phyloP scores from a whole-genome alignment of 1,140 invertebrate genomes.

The Macrobrachium nipponense region DNA sequence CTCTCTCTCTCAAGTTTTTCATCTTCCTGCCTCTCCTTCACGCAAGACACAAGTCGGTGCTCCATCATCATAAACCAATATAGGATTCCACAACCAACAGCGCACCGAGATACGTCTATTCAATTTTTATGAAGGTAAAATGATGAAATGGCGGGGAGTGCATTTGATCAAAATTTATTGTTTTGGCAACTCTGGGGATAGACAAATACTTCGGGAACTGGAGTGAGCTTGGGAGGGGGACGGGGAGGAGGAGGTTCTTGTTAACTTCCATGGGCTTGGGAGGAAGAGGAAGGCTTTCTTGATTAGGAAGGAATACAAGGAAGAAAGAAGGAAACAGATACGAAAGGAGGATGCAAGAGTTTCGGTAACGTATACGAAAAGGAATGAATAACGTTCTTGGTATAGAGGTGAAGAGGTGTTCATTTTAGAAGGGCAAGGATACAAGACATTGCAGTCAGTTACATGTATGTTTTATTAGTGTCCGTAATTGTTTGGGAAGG shows the following conservation, averaged over 20 bases:
- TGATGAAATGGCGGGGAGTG: constrained; percentile 40
- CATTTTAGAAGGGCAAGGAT: no score
- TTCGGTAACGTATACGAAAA: no score
- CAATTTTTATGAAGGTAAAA: constrained; percentile 44
- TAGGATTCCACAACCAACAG: constrained; percentile 12
- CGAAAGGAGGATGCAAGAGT: no score
- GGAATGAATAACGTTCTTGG: no score
- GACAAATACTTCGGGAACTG: neutral
- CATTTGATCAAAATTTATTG: constrained; percentile 42
- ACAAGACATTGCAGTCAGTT: no score
- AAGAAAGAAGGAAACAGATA: no score
- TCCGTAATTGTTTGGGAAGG: no score
- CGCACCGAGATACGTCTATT: constrained; percentile 17
- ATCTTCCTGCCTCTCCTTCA: constrained; percentile 3
- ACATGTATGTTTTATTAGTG: no score
- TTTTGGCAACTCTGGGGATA: neutral
- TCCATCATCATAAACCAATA: constrained; percentile 32
- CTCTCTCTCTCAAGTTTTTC: constrained; percentile 22
- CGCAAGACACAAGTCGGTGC: neutral
- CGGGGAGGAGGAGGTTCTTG: neutral
- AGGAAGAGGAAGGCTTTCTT: no score
- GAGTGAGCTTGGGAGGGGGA: neutral
- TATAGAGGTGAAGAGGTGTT: no score
- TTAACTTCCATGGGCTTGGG: no score
- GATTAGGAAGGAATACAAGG: no score